Conservation (phyloP, 2,888 invertebrate species). For the Microplitis manilae region DNA sequence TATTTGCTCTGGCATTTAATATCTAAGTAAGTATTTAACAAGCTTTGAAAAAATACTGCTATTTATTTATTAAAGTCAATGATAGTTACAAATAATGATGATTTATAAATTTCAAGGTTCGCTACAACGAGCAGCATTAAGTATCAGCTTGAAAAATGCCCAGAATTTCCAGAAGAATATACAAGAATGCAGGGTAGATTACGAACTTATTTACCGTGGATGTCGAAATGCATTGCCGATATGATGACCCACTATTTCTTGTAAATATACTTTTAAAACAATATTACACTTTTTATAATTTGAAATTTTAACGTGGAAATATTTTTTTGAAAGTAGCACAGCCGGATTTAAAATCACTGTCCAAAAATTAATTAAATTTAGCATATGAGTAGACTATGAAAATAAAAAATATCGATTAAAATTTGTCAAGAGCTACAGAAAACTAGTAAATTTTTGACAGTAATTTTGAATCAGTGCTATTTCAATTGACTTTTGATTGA, state of each 20-base stretch:
- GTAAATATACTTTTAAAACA: background rate
- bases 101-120: background rate
- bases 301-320: background rate
- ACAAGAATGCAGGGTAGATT: background rate
- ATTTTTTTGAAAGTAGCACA: too few relatives aligned
- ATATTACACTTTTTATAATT: background rate
- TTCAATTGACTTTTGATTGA: background rate
- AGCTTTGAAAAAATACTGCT: too few relatives aligned
- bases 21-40: slow-evolving; percentile 23
- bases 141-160: background rate
- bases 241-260: background rate
- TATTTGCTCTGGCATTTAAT: slow-evolving; percentile 14
- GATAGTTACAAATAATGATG: background rate
- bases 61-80: too few relatives aligned
- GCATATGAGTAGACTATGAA: too few relatives aligned
- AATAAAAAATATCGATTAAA: too few relatives aligned
- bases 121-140: background rate
- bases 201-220: background rate
- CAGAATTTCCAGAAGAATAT: background rate
- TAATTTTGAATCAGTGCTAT: background rate
- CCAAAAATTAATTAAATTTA: too few relatives aligned
- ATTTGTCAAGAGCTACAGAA: too few relatives aligned
- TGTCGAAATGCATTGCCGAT: background rate
- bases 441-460: background rate
- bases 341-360: too few relatives aligned